phyloP scores from a whole-genome alignment of 1,140 invertebrate species.

The Drosophila hydei region DNA sequence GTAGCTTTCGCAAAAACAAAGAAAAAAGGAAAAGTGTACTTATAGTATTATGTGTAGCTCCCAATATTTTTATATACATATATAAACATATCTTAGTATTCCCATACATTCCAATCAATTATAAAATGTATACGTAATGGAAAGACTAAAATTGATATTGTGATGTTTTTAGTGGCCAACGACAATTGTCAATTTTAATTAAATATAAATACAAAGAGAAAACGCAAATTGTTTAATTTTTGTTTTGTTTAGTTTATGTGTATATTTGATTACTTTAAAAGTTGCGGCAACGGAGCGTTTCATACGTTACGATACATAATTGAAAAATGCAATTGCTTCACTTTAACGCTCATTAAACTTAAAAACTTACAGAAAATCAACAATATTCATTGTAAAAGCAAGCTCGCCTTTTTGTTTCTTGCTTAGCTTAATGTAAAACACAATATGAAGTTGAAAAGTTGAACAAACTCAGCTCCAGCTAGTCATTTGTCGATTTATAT shows the following conservation, averaged over 20 bases:
- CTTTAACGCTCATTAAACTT: conserved; percentile 75
- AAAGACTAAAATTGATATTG: conserved; percentile 68
- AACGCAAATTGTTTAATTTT: conserved; percentile 53
- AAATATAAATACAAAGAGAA: conserved; percentile 22
- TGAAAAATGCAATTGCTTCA: conserved; percentile 81
- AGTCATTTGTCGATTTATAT: conserved; percentile 28
- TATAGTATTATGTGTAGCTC: conserved; percentile 79
- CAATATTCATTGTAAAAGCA: conserved; percentile 63
- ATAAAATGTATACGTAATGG: conserved; percentile 48
- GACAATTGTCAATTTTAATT: conserved; percentile 52
- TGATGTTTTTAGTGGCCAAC: conserved; percentile 75
- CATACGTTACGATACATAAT: conserved; percentile 75
- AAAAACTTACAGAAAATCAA: conserved; percentile 80
- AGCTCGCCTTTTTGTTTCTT: conserved; percentile 59
- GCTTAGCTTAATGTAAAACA: conserved; percentile 70
- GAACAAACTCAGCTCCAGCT: conserved; percentile 15
- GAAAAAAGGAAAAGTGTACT: conserved; percentile 71
- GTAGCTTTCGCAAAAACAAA: conserved; percentile 26
- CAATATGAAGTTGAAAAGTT: conserved; percentile 49
- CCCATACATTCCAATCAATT: conserved; percentile 64
- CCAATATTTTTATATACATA: conserved; percentile 49
- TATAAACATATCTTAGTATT: conserved; percentile 25
- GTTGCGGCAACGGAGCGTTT: conserved; percentile 76
- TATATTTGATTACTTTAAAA: conserved; percentile 80
- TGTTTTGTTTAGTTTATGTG: conserved; percentile 57